Evolutionary conservation across 2,888 invertebrate genomes (phyloP).

Genomic region (Drosophila subquinaria): DNA sequence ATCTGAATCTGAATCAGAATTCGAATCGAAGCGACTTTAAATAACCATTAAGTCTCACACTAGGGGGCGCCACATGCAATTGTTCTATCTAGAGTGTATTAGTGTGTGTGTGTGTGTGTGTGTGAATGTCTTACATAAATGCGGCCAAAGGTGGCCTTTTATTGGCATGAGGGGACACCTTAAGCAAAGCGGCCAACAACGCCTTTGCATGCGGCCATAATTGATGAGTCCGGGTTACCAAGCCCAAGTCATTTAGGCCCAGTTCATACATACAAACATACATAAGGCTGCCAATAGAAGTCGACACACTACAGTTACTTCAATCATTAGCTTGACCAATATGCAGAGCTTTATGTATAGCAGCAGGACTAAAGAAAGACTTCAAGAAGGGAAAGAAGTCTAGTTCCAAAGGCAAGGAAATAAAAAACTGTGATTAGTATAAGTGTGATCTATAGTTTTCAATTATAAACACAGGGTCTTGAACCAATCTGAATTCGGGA

Average conservation of each 20-base stretch:
- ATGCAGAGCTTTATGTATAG: slow-evolving; percentile 29
- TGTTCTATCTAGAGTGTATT: slow-evolving; percentile 25
- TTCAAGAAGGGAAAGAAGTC: background rate
- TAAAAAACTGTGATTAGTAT: background rate
- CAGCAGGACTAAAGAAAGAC: background rate
- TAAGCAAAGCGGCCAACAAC: slow-evolving; percentile 44
- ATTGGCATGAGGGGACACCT: slow-evolving; percentile 46
- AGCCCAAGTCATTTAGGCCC: slow-evolving; percentile 67
- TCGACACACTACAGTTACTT: slow-evolving; percentile 1
- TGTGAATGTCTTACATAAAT: slow-evolving; percentile 47
- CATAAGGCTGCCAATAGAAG: slow-evolving; percentile 12
- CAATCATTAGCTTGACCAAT: slow-evolving; percentile 39
- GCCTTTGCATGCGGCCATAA: slow-evolving; percentile 69
- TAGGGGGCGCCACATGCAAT: slow-evolving; percentile 58
- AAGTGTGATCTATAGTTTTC: background rate
- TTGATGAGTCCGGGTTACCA: slow-evolving; percentile 74
- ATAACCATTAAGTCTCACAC: slow-evolving; percentile 58
- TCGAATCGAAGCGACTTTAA: slow-evolving; percentile 52
- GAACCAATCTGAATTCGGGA: too few relatives aligned
- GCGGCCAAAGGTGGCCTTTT: slow-evolving; percentile 20
- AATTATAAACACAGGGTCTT: background rate
- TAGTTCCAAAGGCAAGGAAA: background rate
- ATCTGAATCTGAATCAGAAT: slow-evolving; percentile 10
- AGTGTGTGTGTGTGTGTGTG: slow-evolving; percentile 13
- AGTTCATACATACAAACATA: background rate